Percentiles rank a stretch among this genome's conserved stretches.
These are phyloP conservation scores for Polydesmus complanatus DNA, from an alignment of 2,888 invertebrate genomes.

Conservation along the genomic window DNA sequence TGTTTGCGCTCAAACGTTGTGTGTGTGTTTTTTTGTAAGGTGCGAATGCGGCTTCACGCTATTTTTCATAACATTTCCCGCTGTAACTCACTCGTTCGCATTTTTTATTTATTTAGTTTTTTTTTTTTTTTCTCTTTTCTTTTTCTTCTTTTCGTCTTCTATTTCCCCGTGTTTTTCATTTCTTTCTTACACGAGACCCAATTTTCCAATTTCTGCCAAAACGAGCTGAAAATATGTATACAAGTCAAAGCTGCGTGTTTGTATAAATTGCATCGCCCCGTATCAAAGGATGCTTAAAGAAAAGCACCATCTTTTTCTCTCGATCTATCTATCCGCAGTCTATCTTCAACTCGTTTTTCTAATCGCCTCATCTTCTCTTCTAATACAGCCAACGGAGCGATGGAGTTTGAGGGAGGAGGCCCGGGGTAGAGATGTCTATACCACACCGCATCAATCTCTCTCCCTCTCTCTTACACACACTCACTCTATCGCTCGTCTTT, in stretches of 20 bases:
- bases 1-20: too few relatives aligned
- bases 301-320: not conserved
- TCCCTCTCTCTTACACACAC: not conserved
- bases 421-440: too few relatives aligned
- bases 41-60: not conserved
- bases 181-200: not conserved
- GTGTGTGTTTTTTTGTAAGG: too few relatives aligned
- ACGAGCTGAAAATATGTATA: not conserved
- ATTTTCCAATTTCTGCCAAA: not conserved
- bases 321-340: too few relatives aligned
- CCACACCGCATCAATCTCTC: not conserved
- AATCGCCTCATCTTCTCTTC: not conserved
- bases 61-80: not conserved
- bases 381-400: not conserved
- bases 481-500: not conserved
- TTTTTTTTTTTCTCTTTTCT: not conserved
- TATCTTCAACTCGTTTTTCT: not conserved
- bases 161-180: not conserved
- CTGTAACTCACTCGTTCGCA: not conserved
- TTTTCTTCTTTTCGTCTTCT: not conserved
- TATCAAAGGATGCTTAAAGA: not conserved
- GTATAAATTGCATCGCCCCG: not conserved
- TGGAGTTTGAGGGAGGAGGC: too few relatives aligned
- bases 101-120: not conserved
- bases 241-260: not conserved